A percentile compares a stretch with the other conserved stretches of the same genome.
Evolutionary conservation across 2,797 vertebrate genomes (phyloP).

Genomic region (Nyctalus aviator): DNA sequence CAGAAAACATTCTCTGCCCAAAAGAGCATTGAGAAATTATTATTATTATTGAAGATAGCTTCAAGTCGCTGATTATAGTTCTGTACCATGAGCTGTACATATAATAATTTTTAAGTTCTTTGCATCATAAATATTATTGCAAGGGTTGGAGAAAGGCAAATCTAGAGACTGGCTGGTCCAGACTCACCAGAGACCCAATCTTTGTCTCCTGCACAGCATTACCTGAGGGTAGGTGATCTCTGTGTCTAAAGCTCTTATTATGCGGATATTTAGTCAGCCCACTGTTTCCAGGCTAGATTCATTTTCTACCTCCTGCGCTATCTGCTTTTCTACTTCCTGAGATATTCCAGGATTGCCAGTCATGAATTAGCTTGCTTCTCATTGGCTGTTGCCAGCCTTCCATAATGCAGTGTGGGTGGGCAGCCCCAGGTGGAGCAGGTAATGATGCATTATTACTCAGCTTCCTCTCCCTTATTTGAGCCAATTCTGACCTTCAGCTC

Average conservation of each 20-base stretch:
- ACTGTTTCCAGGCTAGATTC: background rate
- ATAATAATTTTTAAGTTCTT: background rate
- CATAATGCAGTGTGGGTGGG: background rate
- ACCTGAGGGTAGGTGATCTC: background rate
- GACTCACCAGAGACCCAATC: background rate
- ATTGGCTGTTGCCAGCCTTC: background rate
- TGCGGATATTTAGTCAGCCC: background rate
- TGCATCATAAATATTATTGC: background rate
- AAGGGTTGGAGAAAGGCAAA: background rate
- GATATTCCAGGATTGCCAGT: background rate
- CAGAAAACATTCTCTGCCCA: slow-evolving; percentile 8
- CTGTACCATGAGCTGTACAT: background rate
- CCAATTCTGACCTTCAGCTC: background rate
- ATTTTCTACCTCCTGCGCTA: background rate
- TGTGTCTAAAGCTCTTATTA: background rate
- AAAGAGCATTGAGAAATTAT: background rate
- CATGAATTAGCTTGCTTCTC: background rate
- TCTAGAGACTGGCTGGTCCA: background rate
- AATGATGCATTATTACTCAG: accelerated
- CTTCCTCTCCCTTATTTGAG: background rate
- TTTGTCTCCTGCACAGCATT: too few species aligned
- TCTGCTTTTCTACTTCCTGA: background rate
- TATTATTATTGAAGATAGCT: background rate
- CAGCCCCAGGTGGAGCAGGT: background rate
- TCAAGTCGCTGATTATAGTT: background rate